Percentiles rank a stretch among this genome's conserved stretches.
These are phyloP conservation scores for Lycocorax pyrrhopterus DNA, from an alignment of 2,113 vertebrate species.

Conservation along the genomic window DNA sequence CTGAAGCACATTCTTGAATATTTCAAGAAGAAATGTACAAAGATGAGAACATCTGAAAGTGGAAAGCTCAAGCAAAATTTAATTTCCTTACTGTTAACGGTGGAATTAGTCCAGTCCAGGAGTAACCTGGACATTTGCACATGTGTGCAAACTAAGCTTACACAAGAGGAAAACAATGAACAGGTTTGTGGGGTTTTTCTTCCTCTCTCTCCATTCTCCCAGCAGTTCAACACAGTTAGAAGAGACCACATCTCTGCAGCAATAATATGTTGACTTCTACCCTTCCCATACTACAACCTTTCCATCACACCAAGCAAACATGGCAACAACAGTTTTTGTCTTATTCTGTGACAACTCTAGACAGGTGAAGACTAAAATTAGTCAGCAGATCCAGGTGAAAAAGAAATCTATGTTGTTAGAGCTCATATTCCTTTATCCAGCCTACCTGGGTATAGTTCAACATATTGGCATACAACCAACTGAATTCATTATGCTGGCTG, in stretches of 20 bases:
- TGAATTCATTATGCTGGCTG: neutral
- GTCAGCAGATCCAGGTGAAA: neutral
- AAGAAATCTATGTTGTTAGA: neutral
- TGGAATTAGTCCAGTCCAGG: neutral
- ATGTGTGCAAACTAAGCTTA: neutral
- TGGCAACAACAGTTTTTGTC: neutral
- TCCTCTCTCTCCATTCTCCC: neutral
- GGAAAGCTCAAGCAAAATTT: neutral
- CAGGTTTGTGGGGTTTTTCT: neutral
- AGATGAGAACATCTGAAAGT: neutral
- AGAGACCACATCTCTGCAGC: neutral
- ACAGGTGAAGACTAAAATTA: neutral
- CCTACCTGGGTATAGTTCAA: neutral
- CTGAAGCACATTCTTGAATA: neutral
- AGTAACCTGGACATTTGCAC: neutral
- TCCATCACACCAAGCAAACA: neutral
- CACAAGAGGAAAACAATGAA: neutral
- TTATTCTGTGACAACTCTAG: neutral
- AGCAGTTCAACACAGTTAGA: neutral
- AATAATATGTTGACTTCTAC: neutral
- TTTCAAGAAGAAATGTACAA: neutral
- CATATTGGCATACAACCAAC: neutral
- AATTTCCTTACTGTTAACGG: neutral
- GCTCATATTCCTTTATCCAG: neutral
- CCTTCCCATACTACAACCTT: fast-evolving